A percentile compares a stretch with the other conserved stretches of the same genome.
Conservation (phyloP, 2,113 vertebrate genomes). For the Diphyllodes magnificus region DNA sequence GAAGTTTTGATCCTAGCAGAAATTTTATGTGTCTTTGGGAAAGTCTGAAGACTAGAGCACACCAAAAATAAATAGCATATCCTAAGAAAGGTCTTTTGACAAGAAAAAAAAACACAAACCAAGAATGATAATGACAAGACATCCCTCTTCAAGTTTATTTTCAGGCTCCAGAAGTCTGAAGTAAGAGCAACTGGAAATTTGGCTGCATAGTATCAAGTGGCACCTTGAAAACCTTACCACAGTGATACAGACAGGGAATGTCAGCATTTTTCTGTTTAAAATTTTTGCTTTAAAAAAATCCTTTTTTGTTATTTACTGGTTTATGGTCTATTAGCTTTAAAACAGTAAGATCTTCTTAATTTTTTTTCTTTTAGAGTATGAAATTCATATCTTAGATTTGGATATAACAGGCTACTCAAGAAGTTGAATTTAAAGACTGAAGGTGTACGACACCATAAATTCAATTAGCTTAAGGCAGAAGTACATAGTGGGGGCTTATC, state of each 20-base stretch:
- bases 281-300: rapidly evolving
- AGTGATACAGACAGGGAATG: not conserved
- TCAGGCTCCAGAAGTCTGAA: not conserved
- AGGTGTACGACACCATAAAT: not conserved
- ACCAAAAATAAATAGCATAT: not conserved
- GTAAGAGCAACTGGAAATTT: not conserved
- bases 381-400: not conserved
- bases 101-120: not conserved
- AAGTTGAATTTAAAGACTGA: not conserved
- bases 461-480: not conserved
- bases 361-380: not conserved
- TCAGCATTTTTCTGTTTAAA: not conserved
- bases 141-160: not conserved
- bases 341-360: not conserved
- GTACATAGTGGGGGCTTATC: not conserved
- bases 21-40: not conserved
- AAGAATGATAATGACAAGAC: not conserved
- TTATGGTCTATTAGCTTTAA: not conserved
- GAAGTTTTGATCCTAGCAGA: constrained; percentile 4
- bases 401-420: not conserved
- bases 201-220: not conserved
- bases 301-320: not conserved
- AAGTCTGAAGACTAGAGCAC: not conserved
- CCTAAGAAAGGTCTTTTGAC: not conserved
- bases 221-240: not conserved